Evolutionary conservation across 2,113 vertebrate species (phyloP), one percentile per base, ranked within the genome.

Genomic region (Vombatus ursinus): DNA sequence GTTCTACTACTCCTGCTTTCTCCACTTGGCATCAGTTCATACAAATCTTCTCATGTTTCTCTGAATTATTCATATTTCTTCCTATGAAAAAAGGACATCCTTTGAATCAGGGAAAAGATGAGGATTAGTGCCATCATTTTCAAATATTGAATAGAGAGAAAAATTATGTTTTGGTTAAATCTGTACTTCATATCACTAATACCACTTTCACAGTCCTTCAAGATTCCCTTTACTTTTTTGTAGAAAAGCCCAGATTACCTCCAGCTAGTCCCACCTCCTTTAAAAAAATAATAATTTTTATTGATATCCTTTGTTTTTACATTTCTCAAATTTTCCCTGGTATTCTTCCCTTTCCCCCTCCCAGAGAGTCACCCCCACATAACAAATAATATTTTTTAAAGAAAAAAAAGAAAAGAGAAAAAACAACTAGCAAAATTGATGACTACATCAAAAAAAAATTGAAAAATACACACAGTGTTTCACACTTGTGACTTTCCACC

Each of bases 121-220:
- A 92, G 53, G 89, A 51, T 2, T 12, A 49, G 6, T 49, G 23
- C 93, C 48, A 37, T 94, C 25, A 44, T 93, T 93, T 90, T 91
- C 91, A 93, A 84, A 0, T 11, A 51, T 9, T 90, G 26, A 96
- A 97, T 31, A 94, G 77, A 25, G 48, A 25, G 48, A 61, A 91
- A 89, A 91, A 47, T 51, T 48, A 95, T 90, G 44, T 84, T 92
- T 68, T 89, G 90, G 44, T 28, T 89, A 92, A 3, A 89, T 54
- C 50, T 52, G 90, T 91, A 52, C 77, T 92, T 91, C 89, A 89
- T 28, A 53, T 44, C 16, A 84, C 6, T 84, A 77, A 22, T 84
- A 10, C 7, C 16, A 84, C n/a, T 84, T 84, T 44, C 68, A 84
- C 6, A 84, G 68, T 37, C 61, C 61, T 68, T 68, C 24, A 68